Base-by-base conservation (phyloP, 1,140 invertebrate genomes). In the Camponotus floridanus region DNA sequence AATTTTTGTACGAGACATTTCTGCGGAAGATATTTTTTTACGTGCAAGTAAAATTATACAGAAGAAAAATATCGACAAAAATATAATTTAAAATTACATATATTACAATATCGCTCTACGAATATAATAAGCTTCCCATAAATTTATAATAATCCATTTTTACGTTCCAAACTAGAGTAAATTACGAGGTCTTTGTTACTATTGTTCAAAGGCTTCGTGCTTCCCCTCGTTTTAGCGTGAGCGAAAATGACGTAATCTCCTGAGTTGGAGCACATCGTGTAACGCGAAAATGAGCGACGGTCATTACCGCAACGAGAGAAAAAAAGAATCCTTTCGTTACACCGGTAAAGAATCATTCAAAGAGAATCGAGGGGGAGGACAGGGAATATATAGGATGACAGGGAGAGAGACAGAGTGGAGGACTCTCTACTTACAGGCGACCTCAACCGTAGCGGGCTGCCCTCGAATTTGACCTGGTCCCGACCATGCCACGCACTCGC, bases 401-500 rank as follows among this genome's bases (percentile, higher is more conserved):
- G 55, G 31, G 13, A 81, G 21, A 48, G 15, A 71, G 55, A 81
- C 65, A 74, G 62, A 85, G 51, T 21, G 64, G 48, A 74, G 83
- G 26, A 74, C 81, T 86, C 81, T 90, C 76, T 94, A 98, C 98
- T 98, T 95, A 99, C 98, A 98, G 92, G 98, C 98, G 91, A 98
- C 97, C 92, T 98, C 97, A 45, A 99, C 96, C 64, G 96, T 96
- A 74, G 98, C 98, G 0, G 97, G 96, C 92, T 97, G 97, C 95
- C 98, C 98, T 92, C 96, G 97, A 90, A 98, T 98, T 90, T 97
- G 96, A 51, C 97, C 96, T 59, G 96, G 93, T 73, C 95, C 95
- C 15, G 95, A 94, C 97, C 98, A 98, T 39, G 98, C 98, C 88
- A 98, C 96, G 95, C 98, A 99, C 86, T 98, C 97, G 94, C 98